Evolutionary conservation across 2,888 invertebrate genomes (phyloP).

Genomic region (Drosophila pseudotakahashii): DNA sequence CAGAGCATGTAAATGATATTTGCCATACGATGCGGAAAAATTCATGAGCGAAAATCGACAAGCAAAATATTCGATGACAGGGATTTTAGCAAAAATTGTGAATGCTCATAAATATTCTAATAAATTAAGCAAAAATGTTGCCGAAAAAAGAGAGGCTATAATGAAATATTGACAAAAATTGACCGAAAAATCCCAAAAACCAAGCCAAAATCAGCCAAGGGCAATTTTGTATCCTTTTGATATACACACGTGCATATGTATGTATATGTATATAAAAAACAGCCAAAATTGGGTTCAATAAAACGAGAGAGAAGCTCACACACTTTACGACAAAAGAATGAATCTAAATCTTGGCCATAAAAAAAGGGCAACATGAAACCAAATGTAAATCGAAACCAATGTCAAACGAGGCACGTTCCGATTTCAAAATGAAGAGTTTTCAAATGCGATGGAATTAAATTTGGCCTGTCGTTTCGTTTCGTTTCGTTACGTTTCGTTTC

Average conservation of each 20-base stretch:
- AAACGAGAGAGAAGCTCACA: constrained; percentile 44
- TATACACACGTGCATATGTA: background rate
- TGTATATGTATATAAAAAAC: constrained; percentile 23
- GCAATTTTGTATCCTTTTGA: constrained; percentile 4
- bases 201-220: constrained; percentile 4
- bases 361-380: constrained; percentile 35
- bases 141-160: background rate
- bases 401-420: constrained; percentile 48
- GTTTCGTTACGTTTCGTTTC: constrained; percentile 4
- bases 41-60: constrained; percentile 18
- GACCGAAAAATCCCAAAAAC: background rate
- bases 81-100: constrained; percentile 19
- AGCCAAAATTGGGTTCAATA: constrained; percentile 59
- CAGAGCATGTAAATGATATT: constrained; percentile 31
- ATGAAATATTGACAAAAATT: background rate
- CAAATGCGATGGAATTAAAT: constrained; percentile 16
- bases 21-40: constrained; percentile 24
- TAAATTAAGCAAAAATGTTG: constrained; percentile 25
- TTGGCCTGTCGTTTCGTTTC: constrained; percentile 6
- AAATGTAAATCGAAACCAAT: constrained; percentile 42
- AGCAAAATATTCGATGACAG: constrained; percentile 20
- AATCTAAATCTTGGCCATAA: constrained; percentile 30
- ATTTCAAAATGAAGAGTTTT: constrained; percentile 44
- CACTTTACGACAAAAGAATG: constrained; percentile 39
- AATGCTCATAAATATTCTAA: constrained; percentile 32